A percentile compares a stretch with the other conserved stretches of the same genome.
These are phyloP conservation scores for Eidolon helvum DNA, from an alignment of 2,113 vertebrate genomes.

Conservation along the genomic window DNA sequence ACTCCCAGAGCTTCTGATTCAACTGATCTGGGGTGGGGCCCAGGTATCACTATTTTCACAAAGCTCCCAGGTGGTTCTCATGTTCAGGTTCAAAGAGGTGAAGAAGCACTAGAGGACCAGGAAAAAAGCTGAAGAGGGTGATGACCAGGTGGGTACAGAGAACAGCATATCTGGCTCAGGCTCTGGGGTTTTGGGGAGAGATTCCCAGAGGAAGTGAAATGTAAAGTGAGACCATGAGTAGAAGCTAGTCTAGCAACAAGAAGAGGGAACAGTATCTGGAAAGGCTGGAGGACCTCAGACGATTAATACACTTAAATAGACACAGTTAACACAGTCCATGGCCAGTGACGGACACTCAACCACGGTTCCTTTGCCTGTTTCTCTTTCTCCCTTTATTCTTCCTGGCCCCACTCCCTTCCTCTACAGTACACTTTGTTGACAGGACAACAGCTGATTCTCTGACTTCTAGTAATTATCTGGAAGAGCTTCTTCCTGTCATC, in stretches of 20 bases:
- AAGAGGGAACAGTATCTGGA: neutral
- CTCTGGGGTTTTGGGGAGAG: neutral
- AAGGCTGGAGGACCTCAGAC: neutral
- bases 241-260: neutral
- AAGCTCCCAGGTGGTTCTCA: neutral
- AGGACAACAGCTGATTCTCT: neutral
- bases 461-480: conserved; percentile 1
- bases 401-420: neutral
- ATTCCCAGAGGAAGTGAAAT: neutral
- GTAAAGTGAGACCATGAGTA: neutral
- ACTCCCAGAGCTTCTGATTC: neutral
- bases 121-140: neutral
- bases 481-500: neutral
- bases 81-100: neutral
- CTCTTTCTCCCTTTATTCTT: neutral
- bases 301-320: neutral
- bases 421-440: neutral
- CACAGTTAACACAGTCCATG: no score
- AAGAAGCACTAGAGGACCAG: neutral
- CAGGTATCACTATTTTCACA: neutral
- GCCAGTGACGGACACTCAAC: neutral
- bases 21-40: neutral
- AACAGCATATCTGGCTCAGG: neutral
- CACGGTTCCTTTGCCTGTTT: neutral
- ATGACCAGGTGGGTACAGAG: neutral